Base-by-base conservation (phyloP, 2,113 vertebrate genomes). In the Candoia aspera region DNA sequence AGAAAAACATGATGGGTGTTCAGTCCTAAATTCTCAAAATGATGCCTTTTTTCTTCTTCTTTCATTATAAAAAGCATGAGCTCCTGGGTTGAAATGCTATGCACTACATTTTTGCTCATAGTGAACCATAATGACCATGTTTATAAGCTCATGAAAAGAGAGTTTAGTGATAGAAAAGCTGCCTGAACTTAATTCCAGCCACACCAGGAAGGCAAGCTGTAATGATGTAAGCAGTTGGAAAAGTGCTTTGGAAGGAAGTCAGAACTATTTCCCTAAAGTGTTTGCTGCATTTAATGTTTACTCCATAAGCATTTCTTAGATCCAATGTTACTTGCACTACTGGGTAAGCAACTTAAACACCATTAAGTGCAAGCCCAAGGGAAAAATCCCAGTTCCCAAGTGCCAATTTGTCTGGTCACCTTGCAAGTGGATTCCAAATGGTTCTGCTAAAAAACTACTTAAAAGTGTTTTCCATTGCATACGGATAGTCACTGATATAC, bases 91-190 rank as follows among this genome's bases (percentile, higher is more conserved):
- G 37, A 91, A 4, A 26, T 4, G 2, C 87, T 46, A 57, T 55
- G 29, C 0, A 91, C 93, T 91, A 94, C 21, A 6, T 95, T 96
- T 95, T 93, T 95, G 90, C 88, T 96, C 87, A 87, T 8, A 94
- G 92, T 93, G 93, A 96, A 33, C 87, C 60, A 91, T 97, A 94
- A 94, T 73, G 86, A 89, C 88, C 94, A 93, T 91, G 88, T 94
- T 92, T 94, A 93, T 91, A 90, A 95, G 94, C 94, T 92, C 58
- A 95, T 84, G 29, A 96, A 95, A 97, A 90, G 89, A 64, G 91
- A 92, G 93, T 73, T 94, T 91, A 94, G 86, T 92, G 68, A 33
- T 8, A 84, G 29, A 94, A 97, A 96, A 96, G 21, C 90, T 95
- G 92, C 95, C 89, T 90, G 93, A 60, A 6, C 60, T 11, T 58